Conservation (phyloP, 30 jellyfish, hydroid and myxozoan genomes). For the Aurelia sp. region DNA sequence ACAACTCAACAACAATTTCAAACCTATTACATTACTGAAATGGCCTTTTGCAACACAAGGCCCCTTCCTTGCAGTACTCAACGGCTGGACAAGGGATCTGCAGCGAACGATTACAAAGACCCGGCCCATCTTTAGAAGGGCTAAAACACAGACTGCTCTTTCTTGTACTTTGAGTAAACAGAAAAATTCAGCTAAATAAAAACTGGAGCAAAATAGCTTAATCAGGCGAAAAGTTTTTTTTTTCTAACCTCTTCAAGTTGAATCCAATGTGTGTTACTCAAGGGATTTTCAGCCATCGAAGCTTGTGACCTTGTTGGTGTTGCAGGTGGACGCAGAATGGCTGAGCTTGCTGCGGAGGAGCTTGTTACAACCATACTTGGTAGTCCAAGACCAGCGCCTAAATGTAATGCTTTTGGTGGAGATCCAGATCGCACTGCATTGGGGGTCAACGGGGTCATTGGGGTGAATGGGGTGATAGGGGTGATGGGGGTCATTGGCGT, state of each 20-base stretch:
- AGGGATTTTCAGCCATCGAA: slow-evolving; percentile 19
- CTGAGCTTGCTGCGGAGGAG: slow-evolving; percentile 10
- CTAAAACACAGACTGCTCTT: too few species aligned
- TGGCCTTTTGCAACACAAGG: too few species aligned
- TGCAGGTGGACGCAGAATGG: slow-evolving; percentile 68
- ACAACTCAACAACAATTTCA: too few species aligned
- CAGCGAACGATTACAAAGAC: too few species aligned
- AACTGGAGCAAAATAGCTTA: too few species aligned
- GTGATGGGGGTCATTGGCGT: slow-evolving; percentile 96
- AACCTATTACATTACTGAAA: too few species aligned
- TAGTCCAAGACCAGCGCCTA: slow-evolving; percentile 36
- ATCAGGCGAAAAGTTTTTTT: too few species aligned
- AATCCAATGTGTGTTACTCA: slow-evolving; percentile 82
- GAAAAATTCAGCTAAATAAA: too few species aligned
- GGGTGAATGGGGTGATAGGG: slow-evolving; percentile 91
- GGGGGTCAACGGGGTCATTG: slow-evolving; percentile 72
- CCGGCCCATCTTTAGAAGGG: too few species aligned
- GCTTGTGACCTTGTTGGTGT: slow-evolving; percentile 62
- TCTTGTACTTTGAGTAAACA: too few species aligned
- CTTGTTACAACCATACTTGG: slow-evolving; percentile 50
- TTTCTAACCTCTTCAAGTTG: slow-evolving; percentile 86
- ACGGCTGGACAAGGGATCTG: too few species aligned
- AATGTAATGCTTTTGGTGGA: slow-evolving; percentile 73
- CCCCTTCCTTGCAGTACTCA: too few species aligned
- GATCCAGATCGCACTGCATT: slow-evolving; percentile 77